Conservation (phyloP, 1,140 invertebrate genomes). For the Papilio polyxenes region DNA sequence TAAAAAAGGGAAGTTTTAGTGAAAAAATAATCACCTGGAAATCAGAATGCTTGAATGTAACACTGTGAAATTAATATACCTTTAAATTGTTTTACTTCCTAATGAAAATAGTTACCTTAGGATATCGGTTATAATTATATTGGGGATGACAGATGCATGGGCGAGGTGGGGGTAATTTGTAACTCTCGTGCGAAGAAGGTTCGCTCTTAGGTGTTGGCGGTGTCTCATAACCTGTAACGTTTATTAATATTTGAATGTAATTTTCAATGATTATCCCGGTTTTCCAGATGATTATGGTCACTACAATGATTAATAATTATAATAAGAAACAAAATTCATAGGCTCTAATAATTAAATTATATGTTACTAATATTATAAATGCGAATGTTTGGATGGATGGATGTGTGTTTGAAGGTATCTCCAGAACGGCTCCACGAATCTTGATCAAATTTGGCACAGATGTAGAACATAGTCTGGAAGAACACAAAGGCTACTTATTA, state of each 20-base stretch:
- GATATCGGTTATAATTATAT: constrained; percentile 65
- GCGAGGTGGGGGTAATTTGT: constrained; percentile 58
- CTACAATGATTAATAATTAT: neutral
- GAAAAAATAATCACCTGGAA: neutral
- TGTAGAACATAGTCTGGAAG: too few species aligned
- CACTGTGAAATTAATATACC: too few species aligned
- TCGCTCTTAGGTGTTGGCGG: constrained; percentile 62
- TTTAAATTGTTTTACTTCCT: neutral
- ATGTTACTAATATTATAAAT: too few species aligned
- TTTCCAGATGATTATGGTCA: neutral
- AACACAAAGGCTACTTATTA: too few species aligned
- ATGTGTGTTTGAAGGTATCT: too few species aligned
- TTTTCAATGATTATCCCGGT: neutral
- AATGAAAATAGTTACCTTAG: constrained; percentile 55
- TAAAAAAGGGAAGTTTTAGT: too few species aligned
- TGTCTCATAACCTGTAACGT: constrained; percentile 62
- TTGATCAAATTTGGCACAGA: too few species aligned
- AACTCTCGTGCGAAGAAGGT: constrained; percentile 67
- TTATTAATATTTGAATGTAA: neutral
- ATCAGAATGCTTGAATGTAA: too few species aligned
- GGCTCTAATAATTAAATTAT: too few species aligned
- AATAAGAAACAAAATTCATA: neutral
- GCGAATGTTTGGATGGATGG: too few species aligned
- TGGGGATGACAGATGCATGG: constrained; percentile 67
- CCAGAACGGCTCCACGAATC: too few species aligned